Base-by-base conservation (phyloP, 2,113 vertebrate species). In the Aldabrachelys gigantea region DNA sequence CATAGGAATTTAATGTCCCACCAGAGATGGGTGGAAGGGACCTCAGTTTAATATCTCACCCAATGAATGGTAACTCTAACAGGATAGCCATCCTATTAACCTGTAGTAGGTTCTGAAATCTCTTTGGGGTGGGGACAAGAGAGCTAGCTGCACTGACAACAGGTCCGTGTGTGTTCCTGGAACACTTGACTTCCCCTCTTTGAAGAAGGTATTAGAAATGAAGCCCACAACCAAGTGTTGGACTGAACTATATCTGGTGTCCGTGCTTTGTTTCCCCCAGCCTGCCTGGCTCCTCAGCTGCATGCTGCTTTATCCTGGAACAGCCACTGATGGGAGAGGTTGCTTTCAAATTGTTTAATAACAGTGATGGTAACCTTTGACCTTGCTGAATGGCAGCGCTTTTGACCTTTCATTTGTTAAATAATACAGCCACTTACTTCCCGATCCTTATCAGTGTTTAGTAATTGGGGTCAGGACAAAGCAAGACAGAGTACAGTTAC, bases 401-500 rank as follows among this genome's bases (percentile, higher is more conserved):
- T 97, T 95, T 97, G 97, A 97, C 96, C 97, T 96, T 97, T 92
- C 92, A 89, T 97, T 97, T 96, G 96, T 95, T 97, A 97, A 97
- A 97, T 97, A 97, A 96, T 97, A 65, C 89, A 93, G 92, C 91
- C 97, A 97, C 97, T 97, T 97, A 96, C 93, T 94, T 97, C 95
- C 59, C 11, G 75, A 96, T 97, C 81, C 88, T 97, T 97, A 97
- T 97, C 97, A 88, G 82, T 56, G 75, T 91, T 93, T 92, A 95
- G 94, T 97, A 97, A 97, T 97, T 97, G 97, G 90, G 97, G 97
- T 97, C 96, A 97, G 95, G 96, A 97, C 89, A 97, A 97, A 97
- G 89, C 50, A 88, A 92, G 83, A 89, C 69, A 53, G 92, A 90
- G 52, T 94, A 95, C 88, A 95, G 78, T 96, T 92, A 95, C 90